Evolutionary conservation across 1,140 invertebrate genomes (phyloP), one percentile per base, ranked within the genome.

Genomic region (Ylistrum balloti): DNA sequence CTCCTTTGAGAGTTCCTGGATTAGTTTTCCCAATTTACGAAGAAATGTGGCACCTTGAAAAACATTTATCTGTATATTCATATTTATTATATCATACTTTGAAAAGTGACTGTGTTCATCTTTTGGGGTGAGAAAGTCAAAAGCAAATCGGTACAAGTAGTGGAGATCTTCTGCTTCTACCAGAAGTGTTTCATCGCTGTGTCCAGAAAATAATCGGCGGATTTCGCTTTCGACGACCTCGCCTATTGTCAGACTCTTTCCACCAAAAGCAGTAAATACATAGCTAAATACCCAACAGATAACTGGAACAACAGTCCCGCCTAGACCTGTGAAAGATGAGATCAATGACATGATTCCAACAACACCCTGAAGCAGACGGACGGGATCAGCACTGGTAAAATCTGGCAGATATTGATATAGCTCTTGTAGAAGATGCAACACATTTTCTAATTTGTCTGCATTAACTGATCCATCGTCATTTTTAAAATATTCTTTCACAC

Each of bases 61-160:
- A 28, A 74, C n/a, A 74, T 74, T 74, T n/a, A 74, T 74, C 28
- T 74, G 56, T 28, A 74, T 74, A 74, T 74, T 74, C n/a, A 74
- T 74, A n/a, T 74, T 74, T n/a, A n/a, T 74, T 74, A 74, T 74
- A 74, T 74, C 56, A 28, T 74, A n/a, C 56, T 74, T 11, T 2
- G 56, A 28, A 74, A 74, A 28, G 22, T 74, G 22, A n/a, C 1
- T 28, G n/a, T 74, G n/a, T n/a, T 28, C 56, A 5, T 2, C 17
- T 28, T 22, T n/a, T 74, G 22, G 56, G 22, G n/a, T 74, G 13
- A 74, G 56, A n/a, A 74, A 74, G 56, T 28, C 56, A 74, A 74
- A 74, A 28, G n/a, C n/a, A n/a, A n/a, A n/a, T 11, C 56, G 56
- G 28, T 74, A 74, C n/a, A 74, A 17, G n/a, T 2, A 11, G 17